Evolutionary conservation across 1,140 invertebrate genomes (phyloP).

Genomic region (Hyles euphorbiae): DNA sequence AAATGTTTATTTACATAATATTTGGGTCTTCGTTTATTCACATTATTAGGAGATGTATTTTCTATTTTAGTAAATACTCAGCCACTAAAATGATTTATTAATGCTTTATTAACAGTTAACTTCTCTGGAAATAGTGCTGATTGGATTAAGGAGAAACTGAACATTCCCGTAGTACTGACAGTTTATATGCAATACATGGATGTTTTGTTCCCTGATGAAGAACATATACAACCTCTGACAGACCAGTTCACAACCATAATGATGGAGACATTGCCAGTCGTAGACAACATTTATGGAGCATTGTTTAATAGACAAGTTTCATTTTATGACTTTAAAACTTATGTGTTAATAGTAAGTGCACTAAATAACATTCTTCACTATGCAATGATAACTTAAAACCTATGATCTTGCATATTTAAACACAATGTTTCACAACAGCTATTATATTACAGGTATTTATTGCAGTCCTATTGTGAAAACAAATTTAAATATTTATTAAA

Average conservation of each 20-base stretch:
- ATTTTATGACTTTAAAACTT: background rate
- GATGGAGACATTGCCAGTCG: slow-evolving; percentile 41
- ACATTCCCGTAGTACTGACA: slow-evolving; percentile 55
- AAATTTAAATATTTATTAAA: too few relatives aligned
- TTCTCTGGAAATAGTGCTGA: slow-evolving; percentile 54
- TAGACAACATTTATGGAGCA: slow-evolving; percentile 50
- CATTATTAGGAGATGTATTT: background rate
- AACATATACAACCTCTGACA: slow-evolving; percentile 31
- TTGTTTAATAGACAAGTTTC: slow-evolving; percentile 35
- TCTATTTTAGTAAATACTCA: too few relatives aligned
- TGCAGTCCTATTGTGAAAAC: too few relatives aligned
- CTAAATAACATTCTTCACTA: too few relatives aligned
- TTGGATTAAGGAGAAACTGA: slow-evolving; percentile 58
- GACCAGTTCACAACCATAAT: slow-evolving; percentile 38
- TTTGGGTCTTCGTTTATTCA: too few relatives aligned
- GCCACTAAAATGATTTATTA: background rate
- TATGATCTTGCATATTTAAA: too few relatives aligned
- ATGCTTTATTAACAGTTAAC: slow-evolving; percentile 46
- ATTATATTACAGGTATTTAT: too few relatives aligned
- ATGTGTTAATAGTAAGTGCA: too few relatives aligned
- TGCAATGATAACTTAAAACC: too few relatives aligned
- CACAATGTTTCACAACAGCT: too few relatives aligned
- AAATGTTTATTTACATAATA: too few relatives aligned
- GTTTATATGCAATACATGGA: slow-evolving; percentile 38
- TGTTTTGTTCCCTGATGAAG: slow-evolving; percentile 29